These are phyloP conservation scores for Eulemur rufifrons DNA, from an alignment of 2,113 vertebrate species.

Conservation along the genomic window DNA sequence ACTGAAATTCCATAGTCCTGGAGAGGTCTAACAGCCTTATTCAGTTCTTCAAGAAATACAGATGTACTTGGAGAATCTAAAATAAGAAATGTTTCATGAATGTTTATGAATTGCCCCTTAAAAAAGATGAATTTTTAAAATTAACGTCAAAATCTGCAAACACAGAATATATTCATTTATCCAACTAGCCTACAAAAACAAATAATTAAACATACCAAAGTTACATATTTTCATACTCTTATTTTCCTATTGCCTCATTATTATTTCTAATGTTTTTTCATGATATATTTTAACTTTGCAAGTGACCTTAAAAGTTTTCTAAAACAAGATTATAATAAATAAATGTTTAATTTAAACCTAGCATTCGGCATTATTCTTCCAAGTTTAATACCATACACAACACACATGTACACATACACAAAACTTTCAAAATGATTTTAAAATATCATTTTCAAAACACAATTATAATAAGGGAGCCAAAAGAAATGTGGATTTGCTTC, in stretches of 20 bases:
- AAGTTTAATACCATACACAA: constrained; percentile 32
- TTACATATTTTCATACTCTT: neutral
- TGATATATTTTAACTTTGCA: constrained; percentile 15
- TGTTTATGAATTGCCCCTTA: constrained; percentile 24
- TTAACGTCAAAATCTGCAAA: neutral
- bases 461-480: neutral
- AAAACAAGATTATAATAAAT: neutral
- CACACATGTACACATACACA: neutral
- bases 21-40: constrained; percentile 88
- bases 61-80: constrained; percentile 86
- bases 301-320: constrained; percentile 21
- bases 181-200: neutral
- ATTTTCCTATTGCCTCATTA: neutral
- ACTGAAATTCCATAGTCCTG: constrained; percentile 93
- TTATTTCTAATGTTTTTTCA: constrained; percentile 28
- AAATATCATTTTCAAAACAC: constrained; percentile 23
- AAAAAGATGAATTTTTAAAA: constrained; percentile 22
- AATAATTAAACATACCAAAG: neutral
- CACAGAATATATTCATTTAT: neutral
- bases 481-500: neutral
- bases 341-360: constrained; percentile 29
- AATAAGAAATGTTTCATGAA: constrained; percentile 69
- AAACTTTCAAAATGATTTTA: constrained; percentile 56
- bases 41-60: constrained; percentile 91
- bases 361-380: constrained; percentile 22